Base-by-base conservation (phyloP, 2,888 invertebrate species). In the Leucoptera coffeella region DNA sequence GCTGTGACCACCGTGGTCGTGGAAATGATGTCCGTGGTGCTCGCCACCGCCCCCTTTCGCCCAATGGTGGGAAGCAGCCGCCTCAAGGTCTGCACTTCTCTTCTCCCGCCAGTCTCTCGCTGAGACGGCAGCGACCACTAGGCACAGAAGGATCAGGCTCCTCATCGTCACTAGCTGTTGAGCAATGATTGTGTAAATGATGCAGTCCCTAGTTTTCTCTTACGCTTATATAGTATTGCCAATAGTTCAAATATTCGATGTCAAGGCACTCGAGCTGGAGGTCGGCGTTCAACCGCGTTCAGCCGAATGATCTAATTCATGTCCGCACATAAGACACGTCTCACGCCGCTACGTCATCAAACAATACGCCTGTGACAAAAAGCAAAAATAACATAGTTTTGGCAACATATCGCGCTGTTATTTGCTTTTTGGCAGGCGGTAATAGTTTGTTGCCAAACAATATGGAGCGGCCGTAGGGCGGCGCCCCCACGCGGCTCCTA, bases 1-100 rank as follows among this genome's bases (percentile, higher is more conserved):
- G 3, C 73, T 80, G 39, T 80, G 75, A 26, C 76, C 79, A 0
- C 84, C 84, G 30, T 79, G 73, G 30, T 77, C 73, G 21, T 61
- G 55, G 39, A 77, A 76, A 33, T 81, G 75, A 29, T 77, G 75
- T 1, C 73, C 73, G 36, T 80, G 74, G 33, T 80, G 72, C 32
- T 79, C 78, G 17, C 72, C 74, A 1, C 81, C 80, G 2, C 72
- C 78, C 5, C 82, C 82, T 32, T 64, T 57, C 33, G 57, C 62
- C 62, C 62, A 69, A 31, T 53, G 50, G 22, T 55, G 32, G 12
- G 62, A 64, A 2, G 74, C 78, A 0, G 77, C 76, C 4, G 52
- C 52, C 24, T 58, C 61, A 23, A 77, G 47, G 38, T 78, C 77
- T 10, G 51, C 57, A 30, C 52, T 59, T 29, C 73, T 53, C 36